Base-by-base conservation (phyloP, 2,888 invertebrate genomes). In the Epistrophe eligans region DNA sequence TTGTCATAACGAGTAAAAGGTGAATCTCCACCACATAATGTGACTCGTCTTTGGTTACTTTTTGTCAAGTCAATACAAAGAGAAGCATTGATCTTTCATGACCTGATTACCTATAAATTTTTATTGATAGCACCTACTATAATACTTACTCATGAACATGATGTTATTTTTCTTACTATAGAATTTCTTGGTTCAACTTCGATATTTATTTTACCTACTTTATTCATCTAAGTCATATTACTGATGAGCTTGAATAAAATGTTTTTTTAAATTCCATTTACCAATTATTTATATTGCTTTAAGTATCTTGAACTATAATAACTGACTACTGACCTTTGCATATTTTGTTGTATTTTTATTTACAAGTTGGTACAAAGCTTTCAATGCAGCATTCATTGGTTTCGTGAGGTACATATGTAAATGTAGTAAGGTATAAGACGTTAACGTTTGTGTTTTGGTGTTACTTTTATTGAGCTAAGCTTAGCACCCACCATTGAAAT, bases 401-500 rank as follows among this genome's bases (percentile, higher is more conserved):
- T 35, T 35, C 35, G 35, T 35, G 35, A 35, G 35, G 35, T 35
- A 35, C 32, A 35, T 9, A 11, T 43, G 3, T 24, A 24, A 1
- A 24, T 28, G 28, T 50, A 57, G 60, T 52, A 4, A 19, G 19
- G 19, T 38, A 55, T 38, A 11, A 17, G 17, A 60, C 60, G 40
- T 40, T 17, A 9, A 15, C 4, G 19, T 17, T 50, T 9, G 35
- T 43, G 62, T 40, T 67, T 50, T 19, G 9, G 67, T 67, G 35
- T 67, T 67, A 38, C 24, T 71, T 76, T 70, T 28, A 74, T 38
- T 57, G 52, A 67, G 58, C 38, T 55, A 50, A 77, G 66, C 79
- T 60, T 71, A 79, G 64, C 80, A 80, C 73, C 80, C 82, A 81
- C 85, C 85, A 32, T 64, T 64, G 67, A 64, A 74, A 50, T 48